phyloP scores from a whole-genome alignment of 2,113 vertebrate genomes.

The Lepus americanus region DNA sequence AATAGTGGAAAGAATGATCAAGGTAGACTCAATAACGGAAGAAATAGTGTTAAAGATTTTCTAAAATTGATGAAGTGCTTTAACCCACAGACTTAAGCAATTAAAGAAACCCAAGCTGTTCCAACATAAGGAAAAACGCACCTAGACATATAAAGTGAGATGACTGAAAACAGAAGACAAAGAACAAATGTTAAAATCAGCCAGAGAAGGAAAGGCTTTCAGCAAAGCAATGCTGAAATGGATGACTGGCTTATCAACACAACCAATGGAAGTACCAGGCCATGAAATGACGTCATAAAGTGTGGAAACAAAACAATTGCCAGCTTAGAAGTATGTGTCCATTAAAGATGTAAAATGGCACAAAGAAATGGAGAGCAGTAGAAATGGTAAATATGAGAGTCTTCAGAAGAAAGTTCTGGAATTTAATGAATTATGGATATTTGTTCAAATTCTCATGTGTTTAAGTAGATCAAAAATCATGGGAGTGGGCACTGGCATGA shows the following conservation, averaged over 20 bases:
- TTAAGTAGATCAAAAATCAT: no score
- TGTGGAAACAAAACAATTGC: background rate
- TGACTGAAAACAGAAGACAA: background rate
- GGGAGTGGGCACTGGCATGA: no score
- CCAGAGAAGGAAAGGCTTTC: background rate
- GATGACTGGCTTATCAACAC: background rate
- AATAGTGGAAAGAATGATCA: conserved; percentile 5
- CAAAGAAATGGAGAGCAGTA: background rate
- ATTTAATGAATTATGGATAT: no score
- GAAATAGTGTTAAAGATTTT: background rate
- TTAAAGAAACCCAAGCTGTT: background rate
- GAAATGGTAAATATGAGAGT: background rate
- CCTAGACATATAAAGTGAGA: background rate
- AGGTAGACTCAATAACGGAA: background rate
- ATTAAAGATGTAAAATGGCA: background rate
- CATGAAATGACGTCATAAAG: background rate
- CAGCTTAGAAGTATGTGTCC: background rate
- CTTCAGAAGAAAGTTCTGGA: no score
- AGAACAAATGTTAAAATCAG: background rate
- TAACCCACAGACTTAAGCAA: background rate
- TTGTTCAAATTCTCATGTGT: no score
- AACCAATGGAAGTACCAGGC: background rate
- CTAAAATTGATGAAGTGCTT: background rate
- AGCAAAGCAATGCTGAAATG: background rate
- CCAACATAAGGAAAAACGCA: conserved; percentile 17